Evolutionary conservation across 2,113 vertebrate species (phyloP), one percentile per base, ranked within the genome.

Genomic region (Etia nguti): DNA sequence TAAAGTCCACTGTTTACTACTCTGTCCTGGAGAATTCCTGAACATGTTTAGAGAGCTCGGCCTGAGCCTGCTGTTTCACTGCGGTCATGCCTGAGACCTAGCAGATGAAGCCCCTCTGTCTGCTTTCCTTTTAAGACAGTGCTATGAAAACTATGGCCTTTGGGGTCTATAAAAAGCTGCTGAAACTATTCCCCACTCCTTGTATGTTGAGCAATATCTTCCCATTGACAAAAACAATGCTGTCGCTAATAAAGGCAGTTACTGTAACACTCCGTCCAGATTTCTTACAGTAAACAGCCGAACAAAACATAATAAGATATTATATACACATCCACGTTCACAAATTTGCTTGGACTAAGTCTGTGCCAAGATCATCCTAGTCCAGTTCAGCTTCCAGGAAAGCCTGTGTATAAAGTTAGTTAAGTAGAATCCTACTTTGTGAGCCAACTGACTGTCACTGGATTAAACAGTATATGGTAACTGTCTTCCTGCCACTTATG

Each of bases 101-200:
- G 36, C 55, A 89, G 65, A 91, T 59, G 60, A 83, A 81, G 54
- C 2, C 81, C 80, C 20, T 15, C 41, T 77, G 65, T 88, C 57
- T 84, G 43, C 77, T 90, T 36, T 94, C 94, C 94, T 95, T 95
- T 92, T 95, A 95, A 90, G 95, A 89, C 82, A 57, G 65, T 95
- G 92, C 57, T 91, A 93, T 95, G 91, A 85, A 60, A 89, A 80
- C 65, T 52, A 80, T 91, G 77, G 24, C 52, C 26, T 60, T 80
- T 24, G 18, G 34, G 85, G 86, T 57, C 91, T 92, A 89, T 94
- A 90, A 93, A 96, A 95, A 92, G 84, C 80, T 55, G 75, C 75
- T 81, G 46, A 31, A 73, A 79, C 80, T 59, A 29, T 18, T 24
- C 11, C 34, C 62, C 20, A 81, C 68, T 87, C 59, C 79, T 83